Base-by-base conservation (phyloP, 1,140 invertebrate species). In the Leptopilina boulardi region DNA sequence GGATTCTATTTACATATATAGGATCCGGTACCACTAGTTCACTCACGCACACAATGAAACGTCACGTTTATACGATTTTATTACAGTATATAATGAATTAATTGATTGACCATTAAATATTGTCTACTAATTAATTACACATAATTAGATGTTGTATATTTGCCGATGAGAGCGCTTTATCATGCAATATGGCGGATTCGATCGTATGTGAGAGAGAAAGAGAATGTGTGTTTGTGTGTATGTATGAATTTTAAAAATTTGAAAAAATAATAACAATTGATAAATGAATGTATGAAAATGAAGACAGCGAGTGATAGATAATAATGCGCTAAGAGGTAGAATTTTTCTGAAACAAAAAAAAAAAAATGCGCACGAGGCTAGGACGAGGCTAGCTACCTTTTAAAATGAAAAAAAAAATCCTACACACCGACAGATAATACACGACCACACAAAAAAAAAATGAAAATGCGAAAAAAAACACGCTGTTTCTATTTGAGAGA, bases 41-140 rank as follows among this genome's bases (percentile, higher is more conserved):
- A 91, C 89, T 91, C 88, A 91, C 86, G 90, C 90, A 91, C 90
- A 91, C 87, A 82, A 34, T 85, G 80, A 83, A n/a, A 89, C 84
- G 23, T 89, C 87, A 89, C 83, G 83, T 87, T 88, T 89, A 88
- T 86, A 89, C 82, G 86, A 84, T 89, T 88, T 88, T 88, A 87
- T 85, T 86, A 82, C 78, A 82, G 76, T n/a, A n/a, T n/a, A n/a
- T n/a, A n/a, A n/a, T 78, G 81, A 84, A 90, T 90, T 90, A 83
- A 89, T 91, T 90, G 83, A 89, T 87, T 90, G 85, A 88, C 82
- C 87, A 86, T 83, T 76, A 34, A 38, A 38, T 82, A 83, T 84
- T 86, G 83, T 79, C 79, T 85, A 80, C 80, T 85, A 79, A 84
- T 84, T 83, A 82, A 38, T 73, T 59, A 81, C 80, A 82, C 84